Evolutionary conservation across 2,797 vertebrate species (phyloP).

Genomic region (Takifugu ocellatus): DNA sequence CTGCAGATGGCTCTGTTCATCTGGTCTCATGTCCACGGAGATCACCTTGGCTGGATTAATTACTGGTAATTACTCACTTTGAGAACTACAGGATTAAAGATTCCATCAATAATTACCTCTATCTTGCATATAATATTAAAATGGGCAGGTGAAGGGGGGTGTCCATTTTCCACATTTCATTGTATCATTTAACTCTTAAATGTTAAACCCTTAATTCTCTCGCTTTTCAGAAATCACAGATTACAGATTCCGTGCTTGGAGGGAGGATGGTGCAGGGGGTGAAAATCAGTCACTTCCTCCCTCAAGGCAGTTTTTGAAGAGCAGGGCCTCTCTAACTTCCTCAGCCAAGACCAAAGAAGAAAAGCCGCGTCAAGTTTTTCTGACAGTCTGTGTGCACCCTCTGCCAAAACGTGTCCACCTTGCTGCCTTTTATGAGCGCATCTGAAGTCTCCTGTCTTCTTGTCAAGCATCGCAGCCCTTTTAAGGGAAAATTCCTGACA

Average conservation of each 20-base stretch:
- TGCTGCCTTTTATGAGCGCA: conserved; percentile 29
- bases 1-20: conserved; percentile 56
- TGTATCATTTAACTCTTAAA: neutral
- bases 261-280: conserved; percentile 5
- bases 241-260: conserved; percentile 6
- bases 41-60: conserved; percentile 59
- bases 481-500: conserved; percentile 29
- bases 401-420: conserved; percentile 31
- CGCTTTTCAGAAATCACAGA: conserved; percentile 36
- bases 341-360: conserved; percentile 23
- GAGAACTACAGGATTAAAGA: conserved; percentile 38
- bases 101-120: conserved; percentile 59
- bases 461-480: conserved; percentile 21
- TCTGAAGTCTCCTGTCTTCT: conserved; percentile 27
- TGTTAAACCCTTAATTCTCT: conserved; percentile 13
- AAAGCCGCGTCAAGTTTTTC: conserved; percentile 27
- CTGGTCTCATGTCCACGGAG: conserved; percentile 48
- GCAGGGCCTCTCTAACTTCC: conserved; percentile 17
- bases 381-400: conserved; percentile 13
- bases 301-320: conserved; percentile 24
- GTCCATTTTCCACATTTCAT: neutral
- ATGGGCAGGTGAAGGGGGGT: conserved; percentile 44
- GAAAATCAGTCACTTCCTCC: conserved; percentile 21
- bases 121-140: conserved; percentile 53
- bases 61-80: conserved; percentile 61